Base-by-base conservation (phyloP, 1,140 invertebrate genomes). In the Dinothrombium tinctorium region DNA sequence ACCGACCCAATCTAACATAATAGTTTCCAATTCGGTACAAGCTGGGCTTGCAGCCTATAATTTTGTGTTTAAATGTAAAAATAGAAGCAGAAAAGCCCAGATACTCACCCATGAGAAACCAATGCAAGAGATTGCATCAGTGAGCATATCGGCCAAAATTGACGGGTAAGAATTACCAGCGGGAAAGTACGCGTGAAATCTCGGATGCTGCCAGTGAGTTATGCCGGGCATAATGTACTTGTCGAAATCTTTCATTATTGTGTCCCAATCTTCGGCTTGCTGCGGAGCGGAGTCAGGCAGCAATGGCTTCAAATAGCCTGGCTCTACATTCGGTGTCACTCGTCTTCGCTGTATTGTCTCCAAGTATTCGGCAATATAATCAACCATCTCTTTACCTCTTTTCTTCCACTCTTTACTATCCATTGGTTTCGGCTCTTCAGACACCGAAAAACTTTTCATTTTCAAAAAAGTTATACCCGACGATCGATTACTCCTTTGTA, bases 151-250 rank as follows among this genome's bases (percentile, higher is more conserved):
- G n/a, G 83, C 92, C 14, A 98, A 62, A 42, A 99, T 92, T 1
- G 89, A 94, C 2, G 92, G 89, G 57, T 76, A 98, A 0, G 81
- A 90, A 63, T 95, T 95, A 20, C 90, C 92, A 1, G 89, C 73
- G 2, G 92, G 92, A 56, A 99, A 98, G 57, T 98, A 99, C 0
- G 92, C 92, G 58, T 96, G 90, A 60, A 99, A 98, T 37, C 84
- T 64, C 0, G 92, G 92, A 69, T 98, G 92, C 58, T 96, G 87
- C 92, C 92, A 99, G 58, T 96, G 87, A 0, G 90, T 96, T 33
- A 81, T 80, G 26, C 92, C 92, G 1, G 87, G 87, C 84, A 98
- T 95, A 46, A 98, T 95, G 62, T 84, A 86, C 21, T 69, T 67
- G 57, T 96, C 86, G 2, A 98, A 75, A 56, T 98, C 92, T 11